Percentiles rank a stretch among this genome's conserved stretches.
These are phyloP conservation scores for Heterodera carotae DNA, from an alignment of 1,140 invertebrate species.

Conservation along the genomic window DNA sequence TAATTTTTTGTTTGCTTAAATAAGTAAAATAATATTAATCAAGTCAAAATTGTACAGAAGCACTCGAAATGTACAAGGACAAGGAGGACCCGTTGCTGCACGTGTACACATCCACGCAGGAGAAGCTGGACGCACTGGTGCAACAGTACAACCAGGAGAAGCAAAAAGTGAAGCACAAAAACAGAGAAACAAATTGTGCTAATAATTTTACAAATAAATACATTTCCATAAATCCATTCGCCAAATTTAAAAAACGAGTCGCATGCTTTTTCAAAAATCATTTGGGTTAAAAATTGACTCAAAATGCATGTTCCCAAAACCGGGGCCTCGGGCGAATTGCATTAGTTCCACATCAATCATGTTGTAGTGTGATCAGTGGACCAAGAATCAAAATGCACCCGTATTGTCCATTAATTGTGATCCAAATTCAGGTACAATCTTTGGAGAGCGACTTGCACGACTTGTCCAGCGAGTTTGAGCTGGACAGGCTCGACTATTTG, in stretches of 20 bases:
- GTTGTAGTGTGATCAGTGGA: too few relatives aligned
- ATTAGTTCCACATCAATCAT: too few relatives aligned
- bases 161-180: constrained; percentile 70
- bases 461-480: constrained; percentile 81
- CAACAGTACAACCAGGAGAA: constrained; percentile 75
- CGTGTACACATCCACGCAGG: constrained; percentile 77
- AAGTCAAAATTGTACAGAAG: constrained; percentile 59
- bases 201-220: too few relatives aligned
- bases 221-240: too few relatives aligned
- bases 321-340: too few relatives aligned
- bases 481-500: constrained; percentile 80
- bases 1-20: too few relatives aligned
- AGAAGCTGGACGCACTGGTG: constrained; percentile 77
- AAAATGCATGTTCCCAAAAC: too few relatives aligned
- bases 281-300: too few relatives aligned
- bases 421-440: constrained; percentile 71
- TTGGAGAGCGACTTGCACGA: constrained; percentile 78
- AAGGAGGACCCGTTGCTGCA: constrained; percentile 74
- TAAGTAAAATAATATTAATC: background rate
- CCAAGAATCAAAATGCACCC: too few relatives aligned
- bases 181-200: constrained; percentile 11
- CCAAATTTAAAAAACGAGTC: too few relatives aligned
- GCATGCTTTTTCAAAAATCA: too few relatives aligned
- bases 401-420: too few relatives aligned
- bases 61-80: constrained; percentile 75